phyloP scores from a whole-genome alignment of 2,113 vertebrate species.

The Gorsachius goisagi region DNA sequence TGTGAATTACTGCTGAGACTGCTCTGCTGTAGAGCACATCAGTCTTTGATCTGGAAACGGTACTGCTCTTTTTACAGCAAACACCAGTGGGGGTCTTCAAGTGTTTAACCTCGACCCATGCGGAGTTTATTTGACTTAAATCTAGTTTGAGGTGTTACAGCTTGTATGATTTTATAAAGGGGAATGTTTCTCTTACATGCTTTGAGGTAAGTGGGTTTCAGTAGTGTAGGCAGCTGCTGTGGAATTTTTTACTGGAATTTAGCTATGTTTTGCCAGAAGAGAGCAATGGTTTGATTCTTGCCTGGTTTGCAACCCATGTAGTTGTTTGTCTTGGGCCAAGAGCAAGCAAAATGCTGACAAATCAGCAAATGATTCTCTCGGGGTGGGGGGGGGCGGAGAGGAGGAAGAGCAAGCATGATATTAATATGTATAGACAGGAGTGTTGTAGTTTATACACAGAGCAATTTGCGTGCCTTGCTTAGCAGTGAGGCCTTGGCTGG shows the following conservation, averaged over 20 bases:
- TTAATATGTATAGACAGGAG: slow-evolving; percentile 6
- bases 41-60: neutral
- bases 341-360: slow-evolving; percentile 17
- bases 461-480: neutral
- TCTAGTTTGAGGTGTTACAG: neutral
- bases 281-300: slow-evolving; percentile 1
- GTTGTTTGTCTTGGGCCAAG: neutral
- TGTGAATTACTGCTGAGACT: neutral
- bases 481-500: neutral
- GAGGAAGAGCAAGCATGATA: neutral
- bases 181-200: neutral
- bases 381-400: neutral
- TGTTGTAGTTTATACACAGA: neutral
- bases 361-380: neutral
- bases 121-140: slow-evolving; percentile 28
- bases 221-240: neutral
- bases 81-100: neutral
- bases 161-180: neutral
- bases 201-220: slow-evolving; percentile 18
- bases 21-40: neutral
- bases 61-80: neutral
- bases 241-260: slow-evolving; percentile 27
- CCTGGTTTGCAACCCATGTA: neutral
- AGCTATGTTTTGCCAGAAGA: neutral
- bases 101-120: neutral